Evolutionary conservation across 2,113 vertebrate genomes (phyloP), one percentile per base, ranked within the genome.

Genomic region (Hypocryptadius cinnamomeus): DNA sequence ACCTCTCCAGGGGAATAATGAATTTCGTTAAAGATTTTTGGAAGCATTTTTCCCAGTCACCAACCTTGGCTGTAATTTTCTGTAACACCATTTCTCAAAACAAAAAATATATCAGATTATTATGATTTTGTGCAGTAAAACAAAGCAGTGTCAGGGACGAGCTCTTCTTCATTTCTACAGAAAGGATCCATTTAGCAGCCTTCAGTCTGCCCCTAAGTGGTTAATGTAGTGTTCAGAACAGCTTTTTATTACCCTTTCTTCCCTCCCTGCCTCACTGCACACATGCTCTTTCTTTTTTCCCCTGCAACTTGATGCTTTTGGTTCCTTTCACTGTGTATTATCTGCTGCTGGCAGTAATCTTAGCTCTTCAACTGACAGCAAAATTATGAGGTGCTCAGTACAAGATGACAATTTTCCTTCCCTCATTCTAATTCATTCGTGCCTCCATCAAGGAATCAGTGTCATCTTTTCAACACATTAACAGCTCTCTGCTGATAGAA

Each of bases 351-450:
- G 80, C 90, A 93, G 88, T 82, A 92, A 94, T 94, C 94, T 97
- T 85, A 94, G 88, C 89, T 85, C 84, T 93, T 91, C 92, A 85
- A 63, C 60, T 96, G 96, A 96, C 96, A 95, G 95, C 85, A 96
- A 97, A 96, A 97, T 97, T 95, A 95, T 68, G 79, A 95, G 88
- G 88, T 95, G 64, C 78, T 96, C 90, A 85, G 64, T 70, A 82
- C 50, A 73, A 85, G 79, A 91, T 73, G 96, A 95, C 94, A 96
- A 74, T 95, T 96, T 89, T 73, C 54, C 74, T 95, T 95, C 69
- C 80, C 84, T 95, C 82, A 82, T 92, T 94, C 83, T 89, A 92
- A 92, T 92, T 95, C 66, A 77, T 97, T 96, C 65, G 85, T 28
- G 20, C 87, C 2, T 1, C 87, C 89, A 64, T 96, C 92, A 94